A percentile compares a stretch with the other conserved stretches of the same genome.
These are phyloP conservation scores for Diorhabda carinulata DNA, from an alignment of 1,140 invertebrate species.

Conservation along the genomic window DNA sequence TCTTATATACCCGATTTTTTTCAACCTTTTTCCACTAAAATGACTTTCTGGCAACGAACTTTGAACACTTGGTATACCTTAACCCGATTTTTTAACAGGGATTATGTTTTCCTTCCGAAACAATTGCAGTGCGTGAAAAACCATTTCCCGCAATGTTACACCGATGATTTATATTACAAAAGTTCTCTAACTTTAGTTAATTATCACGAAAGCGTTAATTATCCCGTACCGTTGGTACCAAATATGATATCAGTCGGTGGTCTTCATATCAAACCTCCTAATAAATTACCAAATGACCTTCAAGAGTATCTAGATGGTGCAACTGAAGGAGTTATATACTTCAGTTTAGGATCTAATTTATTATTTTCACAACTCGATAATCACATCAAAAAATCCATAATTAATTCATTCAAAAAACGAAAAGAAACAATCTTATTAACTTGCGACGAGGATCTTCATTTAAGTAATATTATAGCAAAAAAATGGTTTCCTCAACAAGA, in stretches of 20 bases:
- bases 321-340: constrained; percentile 63
- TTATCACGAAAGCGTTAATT: constrained; percentile 36
- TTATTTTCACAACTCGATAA: neutral
- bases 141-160: constrained; percentile 48
- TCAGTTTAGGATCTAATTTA: constrained; percentile 59
- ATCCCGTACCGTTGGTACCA: constrained; percentile 41
- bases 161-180: constrained; percentile 49
- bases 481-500: constrained; percentile 71
- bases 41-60: constrained; percentile 48
- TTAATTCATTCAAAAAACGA: constrained; percentile 51
- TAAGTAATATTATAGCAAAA: constrained; percentile 58
- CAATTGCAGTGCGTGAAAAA: constrained; percentile 43
- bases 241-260: constrained; percentile 54
- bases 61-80: constrained; percentile 39
- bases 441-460: constrained; percentile 53
- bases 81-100: constrained; percentile 1
- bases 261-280: constrained; percentile 36
- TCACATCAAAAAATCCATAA: constrained; percentile 30
- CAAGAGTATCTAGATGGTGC: constrained; percentile 57
- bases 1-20: constrained; percentile 45
- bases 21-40: constrained; percentile 36
- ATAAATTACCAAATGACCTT: constrained; percentile 49
- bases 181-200: constrained; percentile 47
- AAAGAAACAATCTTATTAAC: constrained; percentile 58
- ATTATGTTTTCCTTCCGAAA: constrained; percentile 35